These are phyloP conservation scores for Clarias platycephalus DNA, from an alignment of 2,797 vertebrate genomes.

Conservation along the genomic window DNA sequence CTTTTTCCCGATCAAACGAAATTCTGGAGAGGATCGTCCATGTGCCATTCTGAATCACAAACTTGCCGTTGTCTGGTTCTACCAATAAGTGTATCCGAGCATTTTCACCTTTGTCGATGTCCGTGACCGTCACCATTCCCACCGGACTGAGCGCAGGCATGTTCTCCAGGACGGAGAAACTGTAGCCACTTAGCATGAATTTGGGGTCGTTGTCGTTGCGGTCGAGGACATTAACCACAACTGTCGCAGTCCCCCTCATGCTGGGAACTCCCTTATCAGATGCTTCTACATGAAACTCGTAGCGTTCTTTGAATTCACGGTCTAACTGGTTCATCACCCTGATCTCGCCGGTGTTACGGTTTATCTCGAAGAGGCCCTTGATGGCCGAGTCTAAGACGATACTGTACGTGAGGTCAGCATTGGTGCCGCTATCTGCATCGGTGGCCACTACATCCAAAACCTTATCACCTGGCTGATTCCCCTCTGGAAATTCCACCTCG, in stretches of 20 bases:
- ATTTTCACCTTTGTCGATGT: conserved; percentile 91
- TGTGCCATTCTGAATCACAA: conserved; percentile 94
- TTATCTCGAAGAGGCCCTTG: conserved; percentile 85
- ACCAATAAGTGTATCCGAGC: conserved; percentile 85
- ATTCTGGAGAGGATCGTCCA: conserved; percentile 95
- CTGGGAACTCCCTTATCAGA: conserved; percentile 91
- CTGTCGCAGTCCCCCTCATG: conserved; percentile 89
- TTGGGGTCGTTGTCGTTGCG: conserved; percentile 98
- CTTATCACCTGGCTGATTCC: conserved; percentile 85
- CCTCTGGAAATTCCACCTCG: conserved; percentile 87
- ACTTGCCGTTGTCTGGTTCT: conserved; percentile 94
- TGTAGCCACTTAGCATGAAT: conserved; percentile 94
- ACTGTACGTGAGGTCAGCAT: conserved; percentile 88
- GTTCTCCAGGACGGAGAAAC: conserved; percentile 96
- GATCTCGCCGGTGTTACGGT: conserved; percentile 83
- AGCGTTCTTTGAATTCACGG: conserved; percentile 85
- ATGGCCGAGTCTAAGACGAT: conserved; percentile 76
- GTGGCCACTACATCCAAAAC: conserved; percentile 84
- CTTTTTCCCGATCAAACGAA: conserved; percentile 95
- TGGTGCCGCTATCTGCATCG: conserved; percentile 91
- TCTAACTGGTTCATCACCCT: conserved; percentile 87
- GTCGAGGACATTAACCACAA: conserved; percentile 88
- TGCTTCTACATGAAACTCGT: conserved; percentile 88
- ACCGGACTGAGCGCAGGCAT: conserved; percentile 92
- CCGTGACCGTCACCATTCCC: conserved; percentile 93